Evolutionary conservation across 2,888 invertebrate genomes (phyloP), one percentile per base, ranked within the genome.

Genomic region (Xestia sexstrigata): DNA sequence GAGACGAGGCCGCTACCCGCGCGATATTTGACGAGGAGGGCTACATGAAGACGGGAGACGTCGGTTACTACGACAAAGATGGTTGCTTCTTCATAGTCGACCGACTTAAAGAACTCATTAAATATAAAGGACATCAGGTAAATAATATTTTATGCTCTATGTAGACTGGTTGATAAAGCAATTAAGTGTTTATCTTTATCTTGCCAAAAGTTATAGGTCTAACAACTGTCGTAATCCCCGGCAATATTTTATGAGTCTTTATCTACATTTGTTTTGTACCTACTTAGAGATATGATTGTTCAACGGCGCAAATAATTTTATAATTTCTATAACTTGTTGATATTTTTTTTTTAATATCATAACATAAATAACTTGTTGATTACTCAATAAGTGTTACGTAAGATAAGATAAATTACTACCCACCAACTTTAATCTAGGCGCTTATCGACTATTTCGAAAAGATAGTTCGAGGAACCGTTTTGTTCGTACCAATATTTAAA

Each of bases 121-220:
- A 95, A 83, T 95, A 95, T 79, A 95, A 95, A 76, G 94, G 94
- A 13, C 70, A 84, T 70, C 97, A 98, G 97, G 97, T 97, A 89
- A 76, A 47, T 23, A n/a, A n/a, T 30, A n/a, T 39, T 62, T 35
- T 20, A 47, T 30, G 15, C 62, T 58, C 1, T 35, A 49, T 17
- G 30, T 68, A 47, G 26, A n/a, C 17, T 55, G 39, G 20, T 26
- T 55, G 4, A 20, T 39, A n/a, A 55, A n/a, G 23, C 47, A 47
- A 9, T 9, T 15, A 13, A 7, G 47, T 66, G 47, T 55, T 78
- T 62, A 71, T 52, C 45, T 26, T 70, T 49, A 42, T 26, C 23
- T 35, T 39, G 60, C 20, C 39, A 60, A 78, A 30, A 23, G 15
- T 20, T 70, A 30, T 49, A 30, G 15, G 47, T 39, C 17, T 26